Percentiles rank a stretch among this genome's conserved stretches.
Conservation (phyloP, 2,113 vertebrate genomes). For the Coturnix japonica region DNA sequence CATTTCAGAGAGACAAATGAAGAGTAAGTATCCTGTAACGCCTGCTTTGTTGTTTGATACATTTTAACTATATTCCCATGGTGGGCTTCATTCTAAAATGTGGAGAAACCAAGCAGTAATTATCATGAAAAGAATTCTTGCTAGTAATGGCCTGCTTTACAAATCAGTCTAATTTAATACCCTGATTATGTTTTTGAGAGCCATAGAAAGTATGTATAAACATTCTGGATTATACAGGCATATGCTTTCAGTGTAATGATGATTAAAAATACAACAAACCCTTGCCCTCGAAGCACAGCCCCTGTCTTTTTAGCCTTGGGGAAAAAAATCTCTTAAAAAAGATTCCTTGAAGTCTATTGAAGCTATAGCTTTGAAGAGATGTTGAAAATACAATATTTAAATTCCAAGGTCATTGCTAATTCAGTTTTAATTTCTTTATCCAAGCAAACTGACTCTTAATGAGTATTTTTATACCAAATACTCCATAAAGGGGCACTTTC, state of each 20-base stretch:
- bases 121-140: neutral
- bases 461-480: neutral
- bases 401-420: constrained; percentile 26
- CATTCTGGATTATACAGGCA: neutral
- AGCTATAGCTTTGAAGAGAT: constrained; percentile 39
- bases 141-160: neutral
- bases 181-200: neutral
- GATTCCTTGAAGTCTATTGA: constrained; percentile 6
- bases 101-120: neutral
- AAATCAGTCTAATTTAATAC: neutral
- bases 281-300: neutral
- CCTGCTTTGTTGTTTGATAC: neutral
- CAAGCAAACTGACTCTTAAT: constrained; percentile 9
- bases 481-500: neutral
- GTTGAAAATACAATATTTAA: neutral
- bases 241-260: neutral
- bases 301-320: constrained; percentile 12
- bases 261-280: constrained; percentile 17
- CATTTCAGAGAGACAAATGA: neutral
- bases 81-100: neutral
- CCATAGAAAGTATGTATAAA: neutral
- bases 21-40: neutral
- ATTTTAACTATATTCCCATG: constrained; percentile 1
- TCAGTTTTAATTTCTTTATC: constrained; percentile 42
- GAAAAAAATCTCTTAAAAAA: neutral